Percentiles rank a stretch among this genome's conserved stretches.
These are phyloP conservation scores for Microctonus hyperodae DNA, from an alignment of 2,888 invertebrate genomes.

Conservation along the genomic window DNA sequence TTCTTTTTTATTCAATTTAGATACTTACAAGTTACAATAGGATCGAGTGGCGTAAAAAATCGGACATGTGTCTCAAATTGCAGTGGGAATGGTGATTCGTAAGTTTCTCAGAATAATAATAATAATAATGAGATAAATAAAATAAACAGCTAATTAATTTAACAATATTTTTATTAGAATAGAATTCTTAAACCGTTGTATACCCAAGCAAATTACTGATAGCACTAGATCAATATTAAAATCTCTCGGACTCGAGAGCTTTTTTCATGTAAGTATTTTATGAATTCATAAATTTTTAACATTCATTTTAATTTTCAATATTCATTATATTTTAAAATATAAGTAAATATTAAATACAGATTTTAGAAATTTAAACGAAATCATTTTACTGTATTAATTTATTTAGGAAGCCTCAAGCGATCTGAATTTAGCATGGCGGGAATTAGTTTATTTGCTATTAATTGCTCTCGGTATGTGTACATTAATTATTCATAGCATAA, in stretches of 20 bases:
- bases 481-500: constrained; percentile 6
- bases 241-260: constrained; percentile 65
- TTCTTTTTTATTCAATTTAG: constrained; percentile 34
- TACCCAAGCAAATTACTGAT: constrained; percentile 61
- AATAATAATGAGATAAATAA: neutral
- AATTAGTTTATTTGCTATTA: constrained; percentile 68
- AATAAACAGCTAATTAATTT: constrained; percentile 2
- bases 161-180: constrained; percentile 59
- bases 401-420: constrained; percentile 70
- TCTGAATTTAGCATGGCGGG: constrained; percentile 67
- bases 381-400: neutral
- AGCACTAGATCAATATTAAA: constrained; percentile 63
- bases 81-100: constrained; percentile 47
- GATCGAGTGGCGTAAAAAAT: constrained; percentile 44
- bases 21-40: constrained; percentile 44
- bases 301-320: neutral
- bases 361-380: constrained; percentile 23
- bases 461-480: constrained; percentile 67
- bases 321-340: too few relatives aligned
- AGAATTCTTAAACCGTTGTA: constrained; percentile 66
- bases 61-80: constrained; percentile 59
- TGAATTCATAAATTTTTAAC: neutral
- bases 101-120: constrained; percentile 34
- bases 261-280: constrained; percentile 62
- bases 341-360: constrained; percentile 24